Base-by-base conservation (phyloP, 2,113 vertebrate genomes). In the Eulemur macaco region DNA sequence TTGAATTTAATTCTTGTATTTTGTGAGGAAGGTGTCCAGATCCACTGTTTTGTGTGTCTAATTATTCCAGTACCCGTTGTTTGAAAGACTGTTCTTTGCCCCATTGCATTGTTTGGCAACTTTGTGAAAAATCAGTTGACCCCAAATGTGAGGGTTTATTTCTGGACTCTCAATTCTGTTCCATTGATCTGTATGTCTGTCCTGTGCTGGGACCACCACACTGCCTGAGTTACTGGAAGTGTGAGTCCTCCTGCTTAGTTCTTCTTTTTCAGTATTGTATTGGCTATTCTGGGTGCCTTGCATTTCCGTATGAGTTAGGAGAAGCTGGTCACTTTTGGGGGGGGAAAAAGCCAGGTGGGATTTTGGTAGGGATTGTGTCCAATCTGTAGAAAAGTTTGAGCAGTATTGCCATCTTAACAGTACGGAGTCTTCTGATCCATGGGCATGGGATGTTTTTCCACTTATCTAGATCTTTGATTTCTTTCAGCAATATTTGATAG, bases 121-220 rank as follows among this genome's bases (percentile, higher is more conserved):
- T 4, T 45, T 23, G 7, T n/a, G 23, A 39, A 63, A 73, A 39
- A 34, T 12, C 71, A 45, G 6, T 45, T 76, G 73, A 14, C 50
- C 2, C 37, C 31, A 27, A 10, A 52, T 20, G 6, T 25, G 87
- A 56, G 23, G 23, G 37, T 73, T 42, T 78, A 6, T 69, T 23
- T 71, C 31, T 63, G 71, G 29, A 37, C 23, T 37, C 21, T 31
- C 34, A 14, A 5, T 21, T 90, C 47, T 8, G 1, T 37, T 60
- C 74, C 25, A 1, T 27, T 42, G 42, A 13, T 50, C 25, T 25
- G 2, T 23, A 27, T 14, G 23, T 34, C 60, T 58, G 0, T 80
- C 14, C 34, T 15, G 0, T n/a, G 42, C 5, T 5, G 25, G 5
- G 18, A 56, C 20, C 11, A n/a, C 12, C 15, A 7, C 9, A 7